Evolutionary conservation across 2,113 vertebrate species (phyloP).

Genomic region (Lates calcarifer): DNA sequence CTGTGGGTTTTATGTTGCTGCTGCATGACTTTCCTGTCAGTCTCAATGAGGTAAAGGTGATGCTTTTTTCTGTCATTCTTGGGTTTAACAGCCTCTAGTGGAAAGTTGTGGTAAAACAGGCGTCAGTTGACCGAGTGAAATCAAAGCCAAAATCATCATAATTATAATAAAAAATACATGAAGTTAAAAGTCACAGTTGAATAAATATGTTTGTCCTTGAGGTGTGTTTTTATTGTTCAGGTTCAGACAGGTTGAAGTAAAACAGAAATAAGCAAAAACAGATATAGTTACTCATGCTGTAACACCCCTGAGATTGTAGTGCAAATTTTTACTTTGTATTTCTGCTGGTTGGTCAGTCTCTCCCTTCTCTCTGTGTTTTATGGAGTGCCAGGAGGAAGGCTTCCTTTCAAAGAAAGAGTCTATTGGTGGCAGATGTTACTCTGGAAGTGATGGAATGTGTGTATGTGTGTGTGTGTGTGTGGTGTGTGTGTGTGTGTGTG

Average conservation of each 20-base stretch:
- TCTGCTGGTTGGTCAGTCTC: not conserved
- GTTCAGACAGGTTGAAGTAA: not conserved
- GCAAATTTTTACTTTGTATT: conserved; percentile 2
- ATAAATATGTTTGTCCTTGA: not conserved
- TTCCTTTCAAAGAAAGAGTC: conserved; percentile 34
- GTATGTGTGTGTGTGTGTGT: conserved; percentile 41
- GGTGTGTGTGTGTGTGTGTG: conserved; percentile 18
- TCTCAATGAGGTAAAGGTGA: not conserved
- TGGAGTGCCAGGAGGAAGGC: conserved; percentile 34
- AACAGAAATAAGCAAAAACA: not conserved
- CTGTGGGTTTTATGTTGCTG: not conserved
- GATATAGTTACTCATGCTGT: not conserved
- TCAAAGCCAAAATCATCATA: conserved; percentile 2
- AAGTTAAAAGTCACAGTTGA: not conserved
- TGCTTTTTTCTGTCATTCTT: not conserved
- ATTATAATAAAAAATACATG: not conserved
- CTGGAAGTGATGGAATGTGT: conserved; percentile 65
- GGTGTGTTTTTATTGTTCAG: not conserved
- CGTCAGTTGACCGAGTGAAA: not conserved
- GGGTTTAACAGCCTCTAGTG: conserved; percentile 51
- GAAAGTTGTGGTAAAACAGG: not conserved
- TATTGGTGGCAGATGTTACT: conserved; percentile 67
- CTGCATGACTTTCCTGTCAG: not conserved
- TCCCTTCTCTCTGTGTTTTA: conserved; percentile 14
- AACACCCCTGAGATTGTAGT: not conserved